phyloP scores from a whole-genome alignment of 2,113 vertebrate species.

The Poicephalus gulielmi region DNA sequence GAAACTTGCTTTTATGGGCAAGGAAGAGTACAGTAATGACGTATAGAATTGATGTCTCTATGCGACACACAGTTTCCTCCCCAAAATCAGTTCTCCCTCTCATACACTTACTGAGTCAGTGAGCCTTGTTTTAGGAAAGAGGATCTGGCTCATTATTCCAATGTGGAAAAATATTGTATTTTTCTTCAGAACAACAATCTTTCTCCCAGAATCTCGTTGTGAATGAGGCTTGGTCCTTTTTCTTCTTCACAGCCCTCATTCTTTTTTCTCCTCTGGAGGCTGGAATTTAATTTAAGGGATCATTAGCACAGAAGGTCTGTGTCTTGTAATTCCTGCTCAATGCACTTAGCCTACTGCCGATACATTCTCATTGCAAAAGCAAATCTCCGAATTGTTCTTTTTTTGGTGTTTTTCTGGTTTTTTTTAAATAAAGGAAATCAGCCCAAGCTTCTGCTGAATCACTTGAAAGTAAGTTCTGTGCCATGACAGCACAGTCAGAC shows the following conservation, averaged over 20 bases:
- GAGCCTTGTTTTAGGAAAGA: neutral
- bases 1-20: neutral
- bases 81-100: neutral
- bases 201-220: neutral
- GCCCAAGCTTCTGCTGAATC: neutral
- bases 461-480: neutral
- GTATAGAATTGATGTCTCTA: neutral
- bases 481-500: neutral
- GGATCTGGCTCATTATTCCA: neutral
- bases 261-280: neutral
- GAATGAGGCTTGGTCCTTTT: neutral
- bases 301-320: neutral
- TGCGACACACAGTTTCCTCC: neutral
- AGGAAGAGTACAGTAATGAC: neutral
- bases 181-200: neutral
- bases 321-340: neutral
- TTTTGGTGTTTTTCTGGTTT: neutral
- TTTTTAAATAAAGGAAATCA: neutral
- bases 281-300: neutral
- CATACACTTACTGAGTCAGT: neutral
- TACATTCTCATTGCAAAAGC: neutral
- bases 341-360: neutral
- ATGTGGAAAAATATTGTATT: neutral
- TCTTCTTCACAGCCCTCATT: neutral
- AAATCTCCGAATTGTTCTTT: neutral